A percentile compares a stretch with the other conserved stretches of the same genome.
Evolutionary conservation across 2,888 invertebrate species (phyloP).

Genomic region (Cepaea hortensis): DNA sequence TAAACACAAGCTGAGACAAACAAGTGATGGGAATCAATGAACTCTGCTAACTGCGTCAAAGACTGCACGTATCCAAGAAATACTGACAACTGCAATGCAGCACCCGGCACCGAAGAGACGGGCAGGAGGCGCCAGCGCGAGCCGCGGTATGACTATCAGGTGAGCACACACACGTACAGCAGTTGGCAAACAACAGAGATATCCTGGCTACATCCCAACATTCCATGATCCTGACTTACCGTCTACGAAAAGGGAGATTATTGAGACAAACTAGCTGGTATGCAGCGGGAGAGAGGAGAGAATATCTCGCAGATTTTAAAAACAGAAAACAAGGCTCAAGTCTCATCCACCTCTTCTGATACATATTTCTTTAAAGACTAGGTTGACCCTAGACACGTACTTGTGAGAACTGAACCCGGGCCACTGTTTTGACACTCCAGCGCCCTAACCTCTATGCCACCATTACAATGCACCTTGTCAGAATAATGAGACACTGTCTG

Average conservation of each 20-base stretch:
- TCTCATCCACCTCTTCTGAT: too few species aligned
- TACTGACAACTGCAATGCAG: neutral
- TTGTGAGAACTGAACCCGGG: too few species aligned
- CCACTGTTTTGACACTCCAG: too few species aligned
- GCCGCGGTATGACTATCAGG: neutral
- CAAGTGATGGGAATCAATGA: neutral
- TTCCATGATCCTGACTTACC: neutral
- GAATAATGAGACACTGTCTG: too few species aligned
- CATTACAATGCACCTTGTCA: too few species aligned
- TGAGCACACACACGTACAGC: neutral
- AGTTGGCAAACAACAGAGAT: neutral
- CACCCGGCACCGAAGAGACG: neutral
- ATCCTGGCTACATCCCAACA: neutral
- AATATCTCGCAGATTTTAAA: too few species aligned
- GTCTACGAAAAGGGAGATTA: neutral
- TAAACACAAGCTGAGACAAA: neutral
- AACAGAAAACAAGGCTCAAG: too few species aligned
- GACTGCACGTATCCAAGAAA: neutral
- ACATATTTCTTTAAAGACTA: too few species aligned
- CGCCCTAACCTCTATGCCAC: too few species aligned
- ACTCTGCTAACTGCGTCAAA: neutral
- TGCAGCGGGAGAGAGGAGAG: too few species aligned
- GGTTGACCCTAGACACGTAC: too few species aligned
- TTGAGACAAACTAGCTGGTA: neutral
- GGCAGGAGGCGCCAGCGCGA: neutral